A percentile compares a stretch with the other conserved stretches of the same genome.
These are phyloP conservation scores for Stenurella melanura DNA, from an alignment of 2,888 invertebrate genomes.

Conservation along the genomic window DNA sequence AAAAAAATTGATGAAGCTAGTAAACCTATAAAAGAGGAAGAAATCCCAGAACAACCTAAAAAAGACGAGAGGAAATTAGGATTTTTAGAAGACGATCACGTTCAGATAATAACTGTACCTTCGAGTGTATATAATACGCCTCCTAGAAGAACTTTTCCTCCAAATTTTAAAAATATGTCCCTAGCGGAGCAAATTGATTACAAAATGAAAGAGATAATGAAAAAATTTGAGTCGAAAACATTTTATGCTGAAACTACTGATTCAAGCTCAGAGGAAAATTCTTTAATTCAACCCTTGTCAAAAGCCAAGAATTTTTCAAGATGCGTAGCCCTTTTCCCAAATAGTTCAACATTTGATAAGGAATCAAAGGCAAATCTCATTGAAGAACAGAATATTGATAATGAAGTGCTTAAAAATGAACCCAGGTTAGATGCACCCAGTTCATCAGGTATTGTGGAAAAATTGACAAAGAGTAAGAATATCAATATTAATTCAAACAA, in stretches of 20 bases:
- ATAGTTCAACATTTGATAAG: conserved; percentile 8
- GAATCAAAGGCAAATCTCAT: neutral
- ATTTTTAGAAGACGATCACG: conserved; percentile 46
- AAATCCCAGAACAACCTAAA: neutral
- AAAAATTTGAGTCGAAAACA: conserved; percentile 72
- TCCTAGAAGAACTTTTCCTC: conserved; percentile 59
- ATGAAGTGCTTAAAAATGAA: neutral
- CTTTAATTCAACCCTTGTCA: neutral
- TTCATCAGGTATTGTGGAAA: neutral
- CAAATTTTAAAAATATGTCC: conserved; percentile 61
- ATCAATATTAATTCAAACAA: neutral
- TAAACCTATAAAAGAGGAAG: neutral
- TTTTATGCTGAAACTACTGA: conserved; percentile 68
- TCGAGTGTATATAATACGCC: conserved; percentile 54
- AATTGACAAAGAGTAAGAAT: neutral
- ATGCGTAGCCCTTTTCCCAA: conserved; percentile 34
- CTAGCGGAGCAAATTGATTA: conserved; percentile 73
- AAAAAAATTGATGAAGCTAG: neutral
- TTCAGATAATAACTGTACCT: conserved; percentile 60
- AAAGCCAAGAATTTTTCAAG: conserved; percentile 10
- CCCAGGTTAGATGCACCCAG: neutral
- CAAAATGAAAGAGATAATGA: conserved; percentile 76
- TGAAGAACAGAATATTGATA: neutral
- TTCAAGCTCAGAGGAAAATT: conserved; percentile 66
- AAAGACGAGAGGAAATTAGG: neutral